These are phyloP conservation scores for Hymenopus coronatus DNA, from an alignment of 2,888 invertebrate genomes.

Conservation along the genomic window DNA sequence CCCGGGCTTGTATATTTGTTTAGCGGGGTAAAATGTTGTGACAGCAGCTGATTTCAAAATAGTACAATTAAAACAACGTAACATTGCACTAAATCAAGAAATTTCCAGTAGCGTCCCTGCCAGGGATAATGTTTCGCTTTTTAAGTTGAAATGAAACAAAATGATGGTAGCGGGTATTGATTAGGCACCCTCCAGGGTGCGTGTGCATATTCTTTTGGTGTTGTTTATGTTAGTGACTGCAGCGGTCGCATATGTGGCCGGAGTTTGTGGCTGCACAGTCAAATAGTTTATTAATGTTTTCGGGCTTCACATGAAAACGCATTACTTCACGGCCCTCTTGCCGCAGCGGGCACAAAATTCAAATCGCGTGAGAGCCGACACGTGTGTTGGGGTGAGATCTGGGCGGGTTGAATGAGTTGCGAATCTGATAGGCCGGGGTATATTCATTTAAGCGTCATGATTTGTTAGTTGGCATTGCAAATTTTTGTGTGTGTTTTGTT, in stretches of 20 bases:
- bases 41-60: not conserved
- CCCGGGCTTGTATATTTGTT: not conserved
- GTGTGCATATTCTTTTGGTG: not conserved
- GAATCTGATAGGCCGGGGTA: constrained; percentile 15
- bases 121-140: not conserved
- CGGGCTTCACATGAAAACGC: constrained; percentile 12
- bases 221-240: not conserved
- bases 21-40: not conserved
- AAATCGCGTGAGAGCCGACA: constrained; percentile 11
- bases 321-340: not conserved
- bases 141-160: not conserved
- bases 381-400: constrained; percentile 5
- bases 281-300: constrained; percentile 20
- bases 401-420: constrained; percentile 9
- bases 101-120: not conserved
- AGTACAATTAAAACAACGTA: not conserved
- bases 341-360: constrained; percentile 5
- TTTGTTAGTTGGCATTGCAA: constrained; percentile 22
- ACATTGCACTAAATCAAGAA: not conserved
- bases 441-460: constrained; percentile 20
- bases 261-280: not conserved
- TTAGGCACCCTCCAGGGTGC: not conserved
- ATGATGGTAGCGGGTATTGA: not conserved
- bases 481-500: constrained; percentile 17
- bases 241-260: not conserved